Evolutionary conservation across 1,140 invertebrate genomes (phyloP).

Genomic region (Antheraea mylitta): DNA sequence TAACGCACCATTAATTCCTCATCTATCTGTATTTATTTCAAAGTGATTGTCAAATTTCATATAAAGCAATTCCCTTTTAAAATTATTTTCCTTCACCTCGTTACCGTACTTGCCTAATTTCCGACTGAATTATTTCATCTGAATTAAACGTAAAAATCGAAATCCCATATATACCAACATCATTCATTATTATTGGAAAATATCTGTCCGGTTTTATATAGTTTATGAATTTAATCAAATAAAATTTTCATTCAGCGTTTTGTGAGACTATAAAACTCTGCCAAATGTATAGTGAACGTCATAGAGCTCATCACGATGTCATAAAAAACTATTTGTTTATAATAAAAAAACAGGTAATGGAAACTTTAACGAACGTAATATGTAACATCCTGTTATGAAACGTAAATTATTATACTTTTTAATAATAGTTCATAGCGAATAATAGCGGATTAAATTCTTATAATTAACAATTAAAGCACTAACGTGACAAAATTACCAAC

Average conservation of each 20-base stretch:
- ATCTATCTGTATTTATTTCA: too few relatives aligned
- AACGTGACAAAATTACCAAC: constrained; percentile 23
- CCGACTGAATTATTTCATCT: too few relatives aligned
- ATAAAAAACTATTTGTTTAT: constrained; percentile 33
- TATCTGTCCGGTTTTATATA: too few relatives aligned
- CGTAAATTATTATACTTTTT: constrained; percentile 10
- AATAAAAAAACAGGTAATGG: constrained; percentile 7
- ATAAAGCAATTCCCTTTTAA: too few relatives aligned
- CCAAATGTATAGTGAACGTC: constrained; percentile 19
- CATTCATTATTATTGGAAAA: too few relatives aligned
- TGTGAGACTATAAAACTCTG: constrained; percentile 22
- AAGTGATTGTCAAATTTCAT: too few relatives aligned
- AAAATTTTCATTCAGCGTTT: constrained; percentile 17
- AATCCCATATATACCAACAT: too few relatives aligned
- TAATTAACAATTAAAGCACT: constrained; percentile 30
- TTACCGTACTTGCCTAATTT: too few relatives aligned
- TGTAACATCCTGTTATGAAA: constrained; percentile 36
- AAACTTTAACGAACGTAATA: constrained; percentile 27
- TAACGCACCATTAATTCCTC: too few relatives aligned
- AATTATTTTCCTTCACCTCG: too few relatives aligned
- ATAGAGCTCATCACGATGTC: constrained; percentile 16
- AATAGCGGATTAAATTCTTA: constrained; percentile 19
- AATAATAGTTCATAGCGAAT: constrained; percentile 16
- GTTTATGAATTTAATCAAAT: background rate
- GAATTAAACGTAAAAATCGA: too few relatives aligned